phyloP scores from a whole-genome alignment of 2,797 vertebrate species.

The Falco berigora region DNA sequence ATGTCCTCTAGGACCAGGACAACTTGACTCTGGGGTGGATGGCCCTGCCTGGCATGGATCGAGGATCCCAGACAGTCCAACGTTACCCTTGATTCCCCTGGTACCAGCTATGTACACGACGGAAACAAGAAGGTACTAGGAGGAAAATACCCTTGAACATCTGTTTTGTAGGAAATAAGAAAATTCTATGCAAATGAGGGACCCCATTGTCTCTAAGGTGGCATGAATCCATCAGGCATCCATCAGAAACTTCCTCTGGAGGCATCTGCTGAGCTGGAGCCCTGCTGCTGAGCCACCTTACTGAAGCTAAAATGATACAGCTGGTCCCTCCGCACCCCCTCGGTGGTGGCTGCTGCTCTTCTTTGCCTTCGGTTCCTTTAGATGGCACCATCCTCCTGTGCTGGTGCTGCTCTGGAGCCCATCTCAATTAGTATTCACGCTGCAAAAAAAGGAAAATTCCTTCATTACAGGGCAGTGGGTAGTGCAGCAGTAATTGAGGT shows the following conservation, averaged over 20 bases:
- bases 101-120: accelerated
- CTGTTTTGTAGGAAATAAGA: not conserved
- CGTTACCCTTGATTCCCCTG: not conserved
- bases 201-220: not conserved
- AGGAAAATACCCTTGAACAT: not conserved
- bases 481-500: constrained; percentile 33
- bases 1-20: not conserved
- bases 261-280: not conserved
- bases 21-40: not conserved
- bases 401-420: not conserved
- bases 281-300: not conserved
- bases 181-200: not conserved
- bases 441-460: constrained; percentile 69
- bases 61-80: not conserved
- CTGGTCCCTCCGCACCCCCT: not conserved
- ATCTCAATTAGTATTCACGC: constrained; percentile 51
- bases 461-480: constrained; percentile 45
- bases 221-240: not conserved
- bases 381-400: constrained; percentile 72
- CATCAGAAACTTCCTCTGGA: not conserved
- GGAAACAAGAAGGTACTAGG: not conserved
- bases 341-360: not conserved
- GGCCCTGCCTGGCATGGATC: not conserved
- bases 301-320: not conserved
- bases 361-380: constrained; percentile 64